Conservation (phyloP, 2,888 invertebrate species). For the Hypsopygia costalis region DNA sequence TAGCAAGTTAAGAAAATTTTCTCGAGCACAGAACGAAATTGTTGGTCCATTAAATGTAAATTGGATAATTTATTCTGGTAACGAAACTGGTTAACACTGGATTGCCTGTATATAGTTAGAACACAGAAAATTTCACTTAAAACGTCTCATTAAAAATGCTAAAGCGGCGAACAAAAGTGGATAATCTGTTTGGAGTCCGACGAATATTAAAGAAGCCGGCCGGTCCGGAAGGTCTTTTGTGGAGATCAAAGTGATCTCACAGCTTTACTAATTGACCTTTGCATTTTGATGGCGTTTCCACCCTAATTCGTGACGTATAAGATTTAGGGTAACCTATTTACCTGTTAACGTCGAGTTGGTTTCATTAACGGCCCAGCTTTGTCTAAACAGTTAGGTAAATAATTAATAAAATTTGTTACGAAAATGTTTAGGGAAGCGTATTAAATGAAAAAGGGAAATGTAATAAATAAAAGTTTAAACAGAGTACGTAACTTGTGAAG, state of each 20-base stretch:
- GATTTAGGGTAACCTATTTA: slow-evolving; percentile 12
- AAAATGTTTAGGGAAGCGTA: too few relatives aligned
- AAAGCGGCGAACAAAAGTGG: slow-evolving; percentile 67
- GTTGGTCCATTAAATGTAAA: background rate
- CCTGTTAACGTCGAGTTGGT: slow-evolving; percentile 7
- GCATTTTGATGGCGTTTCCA: slow-evolving; percentile 45
- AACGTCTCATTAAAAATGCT: slow-evolving; percentile 68
- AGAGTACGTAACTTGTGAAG: too few relatives aligned
- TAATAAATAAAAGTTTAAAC: too few relatives aligned
- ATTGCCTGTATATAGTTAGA: slow-evolving; percentile 9
- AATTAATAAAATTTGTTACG: too few relatives aligned
- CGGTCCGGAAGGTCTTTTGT: slow-evolving; percentile 53
- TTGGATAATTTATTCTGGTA: background rate
- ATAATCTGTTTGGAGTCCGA: slow-evolving; percentile 67
- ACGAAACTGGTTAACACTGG: background rate
- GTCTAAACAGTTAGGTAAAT: too few relatives aligned
- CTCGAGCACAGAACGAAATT: background rate
- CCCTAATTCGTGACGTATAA: slow-evolving; percentile 15
- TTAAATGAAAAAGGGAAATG: too few relatives aligned
- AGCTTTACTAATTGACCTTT: slow-evolving; percentile 64
- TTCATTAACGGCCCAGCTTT: background rate
- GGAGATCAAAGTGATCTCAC: slow-evolving; percentile 64
- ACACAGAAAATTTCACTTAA: slow-evolving; percentile 48
- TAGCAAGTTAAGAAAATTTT: background rate
- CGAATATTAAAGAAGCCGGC: slow-evolving; percentile 64